Base-by-base conservation (phyloP, 64 coral and sea anemone species). In the Catalaphyllia jardinei region DNA sequence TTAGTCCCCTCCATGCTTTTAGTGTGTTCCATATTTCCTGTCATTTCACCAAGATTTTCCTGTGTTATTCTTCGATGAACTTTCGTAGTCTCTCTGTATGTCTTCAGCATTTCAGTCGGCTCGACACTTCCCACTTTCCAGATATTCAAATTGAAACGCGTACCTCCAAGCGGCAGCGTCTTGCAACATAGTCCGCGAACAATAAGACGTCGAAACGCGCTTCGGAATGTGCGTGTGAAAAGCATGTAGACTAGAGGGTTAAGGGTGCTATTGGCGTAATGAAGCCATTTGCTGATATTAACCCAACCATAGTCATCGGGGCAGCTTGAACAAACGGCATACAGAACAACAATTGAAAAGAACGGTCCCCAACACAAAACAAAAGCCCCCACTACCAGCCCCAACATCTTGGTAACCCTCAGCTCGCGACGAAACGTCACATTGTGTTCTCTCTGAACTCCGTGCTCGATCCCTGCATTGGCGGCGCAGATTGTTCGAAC, bases 331-430 rank as follows among this genome's bases (percentile, higher is more conserved):
- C 95, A 96, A 22, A 96, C 77, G 1, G 95, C 91, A 39, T 57
- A 91, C 4, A 89, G 8, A 14, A 96, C 74, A 24, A 96, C 73
- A 31, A 96, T 31, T 3, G 67, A 74, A 63, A 96, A 96, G 62
- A 96, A 96, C 28, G 95, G 95, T 24, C 79, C 62, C 95, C 95
- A 96, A 52, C 95, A 96, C 29, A 96, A 33, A 28, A 96, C 52
- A 78, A 96, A 96, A 0, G 91, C 80, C 15, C 95, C 95, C 24
- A 96, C 88, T 7, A 96, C 95, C 28, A 96, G 59, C 1, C 82
- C 95, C 13, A 96, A n/a, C 2, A 80, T 96, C 63, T 96, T 96
- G 20, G 95, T 87, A n/a, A 96, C 49, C 93, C 93, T 93, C 1
- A 96, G 84, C 55, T 96, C 95, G 16, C 88, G 62, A 3, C 75